phyloP scores from a whole-genome alignment of 2,797 vertebrate genomes.

The Halcyon badia region DNA sequence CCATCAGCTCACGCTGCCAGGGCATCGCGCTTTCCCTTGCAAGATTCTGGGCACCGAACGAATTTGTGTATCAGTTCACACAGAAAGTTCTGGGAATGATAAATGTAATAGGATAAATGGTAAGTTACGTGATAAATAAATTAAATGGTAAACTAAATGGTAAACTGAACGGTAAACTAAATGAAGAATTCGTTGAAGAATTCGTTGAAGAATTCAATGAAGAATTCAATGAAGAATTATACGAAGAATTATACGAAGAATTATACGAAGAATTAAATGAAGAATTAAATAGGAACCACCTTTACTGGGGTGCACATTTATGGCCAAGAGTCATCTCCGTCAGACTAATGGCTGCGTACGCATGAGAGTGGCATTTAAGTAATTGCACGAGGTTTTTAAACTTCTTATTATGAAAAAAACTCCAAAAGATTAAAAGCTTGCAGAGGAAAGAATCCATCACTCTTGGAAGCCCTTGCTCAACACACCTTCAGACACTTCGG shows the following conservation, averaged over 20 bases:
- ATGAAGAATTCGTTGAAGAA: too few species aligned
- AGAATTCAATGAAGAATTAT: too few species aligned
- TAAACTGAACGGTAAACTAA: too few species aligned
- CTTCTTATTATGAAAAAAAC: neutral
- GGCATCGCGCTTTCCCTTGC: neutral
- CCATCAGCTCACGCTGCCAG: conserved; percentile 19
- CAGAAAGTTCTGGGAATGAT: neutral
- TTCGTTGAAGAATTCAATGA: too few species aligned
- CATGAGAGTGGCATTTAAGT: rapidly evolving
- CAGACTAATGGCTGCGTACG: rapidly evolving
- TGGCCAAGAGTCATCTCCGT: rapidly evolving
- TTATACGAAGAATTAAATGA: too few species aligned
- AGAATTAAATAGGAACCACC: too few species aligned
- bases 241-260: too few species aligned
- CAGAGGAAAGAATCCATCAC: neutral
- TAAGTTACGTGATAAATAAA: too few species aligned
- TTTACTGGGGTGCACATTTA: rapidly evolving
- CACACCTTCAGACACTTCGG: neutral
- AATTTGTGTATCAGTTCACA: neutral
- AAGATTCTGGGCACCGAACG: neutral
- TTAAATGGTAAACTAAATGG: too few species aligned
- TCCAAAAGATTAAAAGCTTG: neutral
- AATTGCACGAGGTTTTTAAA: neutral
- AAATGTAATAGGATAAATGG: neutral
- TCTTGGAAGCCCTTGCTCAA: neutral